Evolutionary conservation across 1,140 invertebrate species (phyloP).

Genomic region (Aphidius ervi): DNA sequence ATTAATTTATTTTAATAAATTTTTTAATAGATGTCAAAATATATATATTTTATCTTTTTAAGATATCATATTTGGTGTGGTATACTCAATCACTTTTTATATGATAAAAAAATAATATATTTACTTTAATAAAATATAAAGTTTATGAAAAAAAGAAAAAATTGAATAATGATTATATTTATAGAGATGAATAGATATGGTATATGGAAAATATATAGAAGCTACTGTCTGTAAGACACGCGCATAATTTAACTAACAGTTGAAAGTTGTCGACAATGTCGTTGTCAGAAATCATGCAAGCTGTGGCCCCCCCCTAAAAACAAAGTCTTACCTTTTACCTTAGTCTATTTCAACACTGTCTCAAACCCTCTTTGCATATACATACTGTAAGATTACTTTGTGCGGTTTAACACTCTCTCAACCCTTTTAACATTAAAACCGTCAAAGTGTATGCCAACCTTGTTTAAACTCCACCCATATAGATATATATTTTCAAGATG

Average conservation of each 20-base stretch:
- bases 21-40: no score
- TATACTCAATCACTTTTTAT: neutral
- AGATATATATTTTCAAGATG: no score
- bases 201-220: conserved; percentile 1
- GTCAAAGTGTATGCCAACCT: no score
- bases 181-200: neutral
- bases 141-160: neutral
- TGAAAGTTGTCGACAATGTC: conserved; percentile 42
- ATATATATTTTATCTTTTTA: no score
- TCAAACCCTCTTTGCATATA: conserved; percentile 54
- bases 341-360: conserved; percentile 30
- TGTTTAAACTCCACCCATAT: neutral
- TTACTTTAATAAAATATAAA: no score
- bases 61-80: no score
- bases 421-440: no score
- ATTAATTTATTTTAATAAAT: no score
- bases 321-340: conserved; percentile 20
- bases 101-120: neutral
- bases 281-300: conserved; percentile 46
- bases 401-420: conserved; percentile 50
- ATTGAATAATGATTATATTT: neutral
- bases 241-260: conserved; percentile 30
- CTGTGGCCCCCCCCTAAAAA: conserved; percentile 37
- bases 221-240: conserved; percentile 25
- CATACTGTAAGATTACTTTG: conserved; percentile 57